Conservation (phyloP, 2,888 invertebrate species). For the Torymus auratus region DNA sequence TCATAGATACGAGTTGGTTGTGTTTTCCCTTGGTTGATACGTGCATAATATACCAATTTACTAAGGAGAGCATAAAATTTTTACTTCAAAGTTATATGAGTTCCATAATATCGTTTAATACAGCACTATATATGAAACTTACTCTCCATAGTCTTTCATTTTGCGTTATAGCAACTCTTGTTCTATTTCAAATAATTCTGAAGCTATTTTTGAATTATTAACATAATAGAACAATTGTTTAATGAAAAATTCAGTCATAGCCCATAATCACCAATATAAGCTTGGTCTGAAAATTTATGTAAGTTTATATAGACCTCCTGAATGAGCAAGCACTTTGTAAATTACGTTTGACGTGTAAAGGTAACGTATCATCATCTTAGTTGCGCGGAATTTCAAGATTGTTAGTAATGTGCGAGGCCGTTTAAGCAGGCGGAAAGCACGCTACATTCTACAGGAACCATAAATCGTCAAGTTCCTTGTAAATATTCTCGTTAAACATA, state of each 20-base stretch:
- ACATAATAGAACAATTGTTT: neutral
- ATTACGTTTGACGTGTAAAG: constrained; percentile 25
- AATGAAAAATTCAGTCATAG: neutral
- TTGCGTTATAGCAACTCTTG: too few species aligned
- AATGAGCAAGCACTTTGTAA: constrained; percentile 17
- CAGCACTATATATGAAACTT: too few species aligned
- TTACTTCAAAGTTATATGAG: too few species aligned
- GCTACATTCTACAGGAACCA: constrained; percentile 41
- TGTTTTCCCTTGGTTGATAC: neutral
- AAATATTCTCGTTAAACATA: constrained; percentile 35
- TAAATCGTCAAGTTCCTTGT: constrained; percentile 25
- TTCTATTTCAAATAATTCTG: too few species aligned
- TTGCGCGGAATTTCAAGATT: constrained; percentile 37
- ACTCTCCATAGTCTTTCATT: too few species aligned
- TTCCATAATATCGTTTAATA: too few species aligned
- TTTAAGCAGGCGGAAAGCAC: constrained; percentile 53
- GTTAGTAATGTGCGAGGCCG: constrained; percentile 26
- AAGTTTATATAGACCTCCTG: neutral
- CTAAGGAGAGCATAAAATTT: too few species aligned
- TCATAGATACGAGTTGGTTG: neutral
- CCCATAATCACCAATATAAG: neutral
- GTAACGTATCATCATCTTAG: constrained; percentile 12
- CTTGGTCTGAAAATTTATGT: neutral
- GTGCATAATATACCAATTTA: too few species aligned
- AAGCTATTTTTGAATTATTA: too few species aligned